Percentiles rank a stretch among this genome's conserved stretches.
phyloP scores from a whole-genome alignment of 2,797 vertebrate genomes.

The Spondyliosoma cantharus region DNA sequence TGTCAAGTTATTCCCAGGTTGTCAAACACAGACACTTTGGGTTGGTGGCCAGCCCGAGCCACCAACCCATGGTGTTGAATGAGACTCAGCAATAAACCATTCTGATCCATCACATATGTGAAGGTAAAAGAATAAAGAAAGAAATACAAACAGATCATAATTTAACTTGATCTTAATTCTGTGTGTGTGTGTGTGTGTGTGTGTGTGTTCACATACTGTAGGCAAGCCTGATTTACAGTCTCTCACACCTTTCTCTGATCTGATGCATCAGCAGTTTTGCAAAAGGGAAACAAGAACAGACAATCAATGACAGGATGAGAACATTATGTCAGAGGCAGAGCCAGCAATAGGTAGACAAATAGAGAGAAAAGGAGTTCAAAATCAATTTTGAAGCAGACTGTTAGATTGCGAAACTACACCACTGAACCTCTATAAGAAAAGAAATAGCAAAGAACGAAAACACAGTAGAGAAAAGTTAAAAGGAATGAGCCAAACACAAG shows the following conservation, averaged over 20 bases:
- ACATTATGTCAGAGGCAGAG: conserved; percentile 27
- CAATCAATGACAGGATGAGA: conserved; percentile 36
- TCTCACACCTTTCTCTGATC: conserved; percentile 18
- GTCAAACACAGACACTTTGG: no score
- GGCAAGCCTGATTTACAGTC: not conserved
- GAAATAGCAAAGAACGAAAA: not conserved
- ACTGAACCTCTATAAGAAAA: not conserved
- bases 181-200: not conserved
- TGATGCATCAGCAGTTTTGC: conserved; percentile 25
- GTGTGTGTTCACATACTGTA: conserved; percentile 2
- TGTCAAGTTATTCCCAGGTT: no score
- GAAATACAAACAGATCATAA: no score
- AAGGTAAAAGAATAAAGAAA: no score
- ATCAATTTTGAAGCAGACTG: not conserved
- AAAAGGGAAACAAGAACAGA: conserved; percentile 12
- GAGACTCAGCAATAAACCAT: no score
- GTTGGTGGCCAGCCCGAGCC: no score
- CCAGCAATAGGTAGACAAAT: conserved; percentile 4
- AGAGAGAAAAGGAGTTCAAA: not conserved
- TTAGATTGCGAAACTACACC: not conserved
- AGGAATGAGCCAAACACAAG: not conserved
- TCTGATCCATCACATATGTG: no score
- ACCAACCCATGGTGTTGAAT: no score
- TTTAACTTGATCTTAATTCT: no score
- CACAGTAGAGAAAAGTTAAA: not conserved